Percentiles rank a stretch among this genome's conserved stretches.
Evolutionary conservation across 2,888 invertebrate genomes (phyloP).

Genomic region (Caenorhabditis sinica): DNA sequence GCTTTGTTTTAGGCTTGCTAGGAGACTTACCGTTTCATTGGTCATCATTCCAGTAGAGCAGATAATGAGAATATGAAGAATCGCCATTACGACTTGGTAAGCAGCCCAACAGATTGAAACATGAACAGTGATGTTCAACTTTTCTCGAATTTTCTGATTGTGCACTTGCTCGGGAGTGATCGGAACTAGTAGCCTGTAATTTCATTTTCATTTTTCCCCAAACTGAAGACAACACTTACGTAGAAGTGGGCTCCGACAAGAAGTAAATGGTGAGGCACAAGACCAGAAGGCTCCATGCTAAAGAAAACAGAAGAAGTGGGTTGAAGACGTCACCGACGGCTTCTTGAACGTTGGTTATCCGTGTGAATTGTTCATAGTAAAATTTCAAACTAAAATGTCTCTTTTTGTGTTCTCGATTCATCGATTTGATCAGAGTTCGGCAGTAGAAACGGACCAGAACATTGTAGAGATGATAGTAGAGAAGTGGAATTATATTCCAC

Average conservation of each 20-base stretch:
- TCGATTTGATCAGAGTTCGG: slow-evolving; percentile 74
- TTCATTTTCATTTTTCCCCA: not conserved
- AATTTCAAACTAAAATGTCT: slow-evolving; percentile 79
- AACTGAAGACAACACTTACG: slow-evolving; percentile 34
- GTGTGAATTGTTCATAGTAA: slow-evolving; percentile 82
- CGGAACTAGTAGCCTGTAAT: slow-evolving; percentile 75
- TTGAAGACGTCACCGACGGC: slow-evolving; percentile 80
- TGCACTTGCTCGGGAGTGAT: slow-evolving; percentile 77
- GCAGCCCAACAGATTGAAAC: slow-evolving; percentile 80
- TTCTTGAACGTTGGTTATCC: slow-evolving; percentile 80
- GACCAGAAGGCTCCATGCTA: slow-evolving; percentile 79
- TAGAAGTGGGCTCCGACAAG: slow-evolving; percentile 77
- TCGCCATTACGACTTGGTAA: slow-evolving; percentile 78
- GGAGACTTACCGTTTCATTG: slow-evolving; percentile 77
- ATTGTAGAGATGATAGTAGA: slow-evolving; percentile 81
- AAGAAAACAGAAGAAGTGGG: slow-evolving; percentile 79
- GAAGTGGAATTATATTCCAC: slow-evolving; percentile 81
- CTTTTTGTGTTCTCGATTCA: slow-evolving; percentile 78
- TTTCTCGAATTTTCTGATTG: slow-evolving; percentile 63
- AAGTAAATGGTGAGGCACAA: slow-evolving; percentile 82
- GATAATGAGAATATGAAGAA: slow-evolving; percentile 78
- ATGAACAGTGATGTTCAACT: slow-evolving; percentile 75
- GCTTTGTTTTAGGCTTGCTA: not conserved
- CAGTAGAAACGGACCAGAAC: slow-evolving; percentile 73
- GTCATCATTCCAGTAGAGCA: slow-evolving; percentile 81